phyloP scores from a whole-genome alignment of 2,113 vertebrate species.

The Sinocyclocheilus maitianheensis region DNA sequence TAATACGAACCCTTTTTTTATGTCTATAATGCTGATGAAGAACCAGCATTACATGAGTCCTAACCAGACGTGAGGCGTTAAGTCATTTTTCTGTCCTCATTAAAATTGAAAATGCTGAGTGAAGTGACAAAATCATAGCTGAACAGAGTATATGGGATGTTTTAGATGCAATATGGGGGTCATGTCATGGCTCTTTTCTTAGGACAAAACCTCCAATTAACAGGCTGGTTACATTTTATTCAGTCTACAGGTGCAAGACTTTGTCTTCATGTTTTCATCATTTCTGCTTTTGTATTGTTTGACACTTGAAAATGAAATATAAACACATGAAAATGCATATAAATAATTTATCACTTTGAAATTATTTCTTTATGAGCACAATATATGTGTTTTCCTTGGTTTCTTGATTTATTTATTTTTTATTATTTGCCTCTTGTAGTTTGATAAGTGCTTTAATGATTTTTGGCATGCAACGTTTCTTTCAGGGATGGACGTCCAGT shows the following conservation, averaged over 20 bases:
- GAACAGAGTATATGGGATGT: neutral
- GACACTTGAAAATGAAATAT: slow-evolving; percentile 22
- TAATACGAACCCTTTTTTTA: neutral
- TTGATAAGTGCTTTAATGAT: neutral
- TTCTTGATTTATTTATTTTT: neutral
- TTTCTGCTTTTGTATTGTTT: slow-evolving; percentile 62
- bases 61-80: too few species aligned
- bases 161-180: neutral
- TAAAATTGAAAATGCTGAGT: neutral
- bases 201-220: neutral
- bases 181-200: too few species aligned
- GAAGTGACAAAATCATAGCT: neutral
- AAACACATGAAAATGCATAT: slow-evolving; percentile 58
- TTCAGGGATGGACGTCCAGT: slow-evolving; percentile 53
- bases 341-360: slow-evolving; percentile 58
- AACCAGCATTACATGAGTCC: neutral
- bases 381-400: slow-evolving; percentile 47
- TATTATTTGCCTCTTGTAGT: neutral
- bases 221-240: neutral
- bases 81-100: neutral
- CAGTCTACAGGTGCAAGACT: neutral
- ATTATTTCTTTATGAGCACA: slow-evolving; percentile 61
- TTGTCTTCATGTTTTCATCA: slow-evolving; percentile 28
- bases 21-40: slow-evolving; percentile 13
- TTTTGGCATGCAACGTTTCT: neutral